Evolutionary conservation across 2,797 vertebrate species (phyloP).

Genomic region (Pseudopleuronectes americanus): DNA sequence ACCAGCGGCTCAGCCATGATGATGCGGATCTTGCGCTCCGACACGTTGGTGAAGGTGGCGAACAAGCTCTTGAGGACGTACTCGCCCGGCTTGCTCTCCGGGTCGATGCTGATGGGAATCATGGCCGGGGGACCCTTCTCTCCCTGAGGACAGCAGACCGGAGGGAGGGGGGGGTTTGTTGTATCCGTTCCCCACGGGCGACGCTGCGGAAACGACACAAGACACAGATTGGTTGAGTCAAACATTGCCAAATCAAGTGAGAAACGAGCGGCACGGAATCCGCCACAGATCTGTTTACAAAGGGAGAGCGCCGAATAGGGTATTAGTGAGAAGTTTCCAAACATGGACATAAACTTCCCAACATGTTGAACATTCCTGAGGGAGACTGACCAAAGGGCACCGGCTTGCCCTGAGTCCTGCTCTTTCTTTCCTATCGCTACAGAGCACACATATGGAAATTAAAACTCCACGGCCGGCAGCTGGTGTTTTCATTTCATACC

Average conservation of each 20-base stretch:
- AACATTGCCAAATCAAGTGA: constrained; percentile 38
- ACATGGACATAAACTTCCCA: constrained; percentile 72
- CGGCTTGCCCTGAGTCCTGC: constrained; percentile 50
- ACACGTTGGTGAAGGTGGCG: constrained; percentile 92
- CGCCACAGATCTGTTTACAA: constrained; percentile 40
- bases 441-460: constrained; percentile 58
- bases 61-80: constrained; percentile 98
- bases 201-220: constrained; percentile 83
- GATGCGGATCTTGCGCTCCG: constrained; percentile 95
- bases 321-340: constrained; percentile 58
- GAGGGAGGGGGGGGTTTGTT: constrained; percentile 91
- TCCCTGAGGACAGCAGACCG: constrained; percentile 88
- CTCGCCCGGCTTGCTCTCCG: constrained; percentile 96
- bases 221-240: constrained; percentile 12
- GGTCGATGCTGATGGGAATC: constrained; percentile 93
- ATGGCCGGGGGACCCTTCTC: constrained; percentile 93
- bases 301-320: constrained; percentile 38
- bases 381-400: constrained; percentile 69
- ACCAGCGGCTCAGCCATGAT: constrained; percentile 98
- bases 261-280: constrained; percentile 29
- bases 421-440: constrained; percentile 61
- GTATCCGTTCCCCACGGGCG: constrained; percentile 95
- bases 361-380: constrained; percentile 76
- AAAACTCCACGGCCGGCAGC: constrained; percentile 67
- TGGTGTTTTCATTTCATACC: constrained; percentile 76